Evolutionary conservation across 2,888 invertebrate genomes (phyloP).

Genomic region (Caenorhabditis sp.): DNA sequence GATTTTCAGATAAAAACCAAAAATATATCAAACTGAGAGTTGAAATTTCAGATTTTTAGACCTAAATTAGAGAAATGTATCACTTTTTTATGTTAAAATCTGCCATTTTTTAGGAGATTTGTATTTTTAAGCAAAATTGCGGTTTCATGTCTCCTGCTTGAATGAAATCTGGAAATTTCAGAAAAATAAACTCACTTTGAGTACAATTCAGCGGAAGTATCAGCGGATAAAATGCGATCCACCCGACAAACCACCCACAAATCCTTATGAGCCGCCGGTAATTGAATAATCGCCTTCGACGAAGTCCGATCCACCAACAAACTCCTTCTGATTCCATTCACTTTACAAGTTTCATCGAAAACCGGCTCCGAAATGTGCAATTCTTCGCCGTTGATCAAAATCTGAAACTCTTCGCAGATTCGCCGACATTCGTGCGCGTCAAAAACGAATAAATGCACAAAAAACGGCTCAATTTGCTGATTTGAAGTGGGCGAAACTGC

Average conservation of each 20-base stretch:
- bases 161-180: no score
- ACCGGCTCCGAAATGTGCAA: slow-evolving; percentile 39
- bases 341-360: slow-evolving; percentile 24
- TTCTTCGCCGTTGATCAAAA: slow-evolving; percentile 51
- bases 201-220: slow-evolving; percentile 53
- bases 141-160: no score
- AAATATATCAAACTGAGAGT: no score
- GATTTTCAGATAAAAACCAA: no score
- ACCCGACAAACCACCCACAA: slow-evolving; percentile 61
- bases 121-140: no score
- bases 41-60: no score
- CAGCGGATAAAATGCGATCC: slow-evolving; percentile 62
- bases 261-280: slow-evolving; percentile 21
- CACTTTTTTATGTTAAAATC: no score
- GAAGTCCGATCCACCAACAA: slow-evolving; percentile 30
- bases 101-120: no score
- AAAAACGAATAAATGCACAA: slow-evolving; percentile 86
- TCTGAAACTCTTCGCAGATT: slow-evolving; percentile 64
- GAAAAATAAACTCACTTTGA: slow-evolving; percentile 50
- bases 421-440: slow-evolving; percentile 77
- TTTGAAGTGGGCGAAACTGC: slow-evolving; percentile 4
- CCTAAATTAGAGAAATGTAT: no score
- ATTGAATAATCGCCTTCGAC: slow-evolving; percentile 28
- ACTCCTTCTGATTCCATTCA: slow-evolving; percentile 28
- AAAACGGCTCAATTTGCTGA: slow-evolving; percentile 86